A percentile compares a stretch with the other conserved stretches of the same genome.
Conservation (phyloP, 2,113 vertebrate genomes). For the Albula glossodonta region DNA sequence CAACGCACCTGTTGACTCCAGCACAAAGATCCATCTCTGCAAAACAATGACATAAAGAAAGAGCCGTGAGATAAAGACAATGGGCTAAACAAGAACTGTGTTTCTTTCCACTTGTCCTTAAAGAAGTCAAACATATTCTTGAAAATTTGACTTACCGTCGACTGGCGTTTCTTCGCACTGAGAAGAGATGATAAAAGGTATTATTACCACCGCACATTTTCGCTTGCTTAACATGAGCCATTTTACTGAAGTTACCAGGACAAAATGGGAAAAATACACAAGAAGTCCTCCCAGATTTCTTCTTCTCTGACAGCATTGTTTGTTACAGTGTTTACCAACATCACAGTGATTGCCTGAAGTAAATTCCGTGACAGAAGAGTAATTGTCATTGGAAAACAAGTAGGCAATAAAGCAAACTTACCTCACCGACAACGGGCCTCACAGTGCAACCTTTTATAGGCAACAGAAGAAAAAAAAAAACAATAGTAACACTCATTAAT, state of each 20-base stretch:
- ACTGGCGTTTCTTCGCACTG: constrained; percentile 47
- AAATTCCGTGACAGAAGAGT: background rate
- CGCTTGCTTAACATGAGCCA: background rate
- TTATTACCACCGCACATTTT: background rate
- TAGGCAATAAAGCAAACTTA: constrained; percentile 2
- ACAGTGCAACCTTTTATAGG: constrained; percentile 11
- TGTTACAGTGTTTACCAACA: constrained; percentile 6
- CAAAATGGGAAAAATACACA: too few relatives aligned
- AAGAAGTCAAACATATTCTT: background rate
- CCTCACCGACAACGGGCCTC: background rate
- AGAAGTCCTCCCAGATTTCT: background rate
- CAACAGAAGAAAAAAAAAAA: background rate
- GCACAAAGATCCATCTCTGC: constrained; percentile 36
- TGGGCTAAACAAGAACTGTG: background rate
- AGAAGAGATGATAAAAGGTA: constrained; percentile 14
- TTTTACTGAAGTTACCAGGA: too few relatives aligned
- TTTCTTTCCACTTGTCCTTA: background rate
- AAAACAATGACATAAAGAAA: constrained; percentile 2
- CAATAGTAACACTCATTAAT: background rate
- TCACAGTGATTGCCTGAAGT: background rate
- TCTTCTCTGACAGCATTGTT: background rate
- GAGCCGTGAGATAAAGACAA: background rate
- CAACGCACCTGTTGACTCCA: constrained; percentile 29
- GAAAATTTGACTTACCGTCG: constrained; percentile 40
- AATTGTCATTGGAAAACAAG: background rate